phyloP scores from a whole-genome alignment of 2,888 invertebrate genomes.

The Euspilapteryx auroguttella region DNA sequence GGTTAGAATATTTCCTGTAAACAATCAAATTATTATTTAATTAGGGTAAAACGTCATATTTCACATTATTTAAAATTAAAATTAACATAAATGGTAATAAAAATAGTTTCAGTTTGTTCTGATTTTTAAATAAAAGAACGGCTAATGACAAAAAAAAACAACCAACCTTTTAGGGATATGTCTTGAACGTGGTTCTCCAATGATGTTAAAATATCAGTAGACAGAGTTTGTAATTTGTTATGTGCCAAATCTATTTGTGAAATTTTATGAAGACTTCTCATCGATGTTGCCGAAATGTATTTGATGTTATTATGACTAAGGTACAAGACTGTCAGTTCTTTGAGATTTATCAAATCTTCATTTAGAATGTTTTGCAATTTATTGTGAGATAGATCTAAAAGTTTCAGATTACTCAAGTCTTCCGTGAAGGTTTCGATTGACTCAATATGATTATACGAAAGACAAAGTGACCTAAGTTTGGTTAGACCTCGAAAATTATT shows the following conservation, averaged over 20 bases:
- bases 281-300: constrained; percentile 76
- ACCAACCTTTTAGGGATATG: constrained; percentile 82
- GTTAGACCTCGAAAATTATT: constrained; percentile 80
- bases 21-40: constrained; percentile 4
- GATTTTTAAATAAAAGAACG: too few species aligned
- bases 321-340: constrained; percentile 77
- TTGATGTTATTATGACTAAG: constrained; percentile 83
- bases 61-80: too few species aligned
- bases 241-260: constrained; percentile 77
- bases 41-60: too few species aligned
- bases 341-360: constrained; percentile 75
- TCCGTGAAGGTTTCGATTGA: constrained; percentile 79
- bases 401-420: constrained; percentile 75
- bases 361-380: constrained; percentile 78
- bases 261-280: constrained; percentile 76
- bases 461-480: constrained; percentile 75
- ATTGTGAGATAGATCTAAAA: constrained; percentile 82
- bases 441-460: constrained; percentile 82
- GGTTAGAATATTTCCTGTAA: constrained; percentile 81
- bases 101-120: too few species aligned
- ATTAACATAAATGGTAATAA: too few species aligned
- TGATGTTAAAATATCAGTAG: constrained; percentile 75
- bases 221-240: constrained; percentile 80
- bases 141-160: too few species aligned
- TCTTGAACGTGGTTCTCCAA: constrained; percentile 82